phyloP scores from a whole-genome alignment of 2,113 vertebrate species.

The Motacilla alba region DNA sequence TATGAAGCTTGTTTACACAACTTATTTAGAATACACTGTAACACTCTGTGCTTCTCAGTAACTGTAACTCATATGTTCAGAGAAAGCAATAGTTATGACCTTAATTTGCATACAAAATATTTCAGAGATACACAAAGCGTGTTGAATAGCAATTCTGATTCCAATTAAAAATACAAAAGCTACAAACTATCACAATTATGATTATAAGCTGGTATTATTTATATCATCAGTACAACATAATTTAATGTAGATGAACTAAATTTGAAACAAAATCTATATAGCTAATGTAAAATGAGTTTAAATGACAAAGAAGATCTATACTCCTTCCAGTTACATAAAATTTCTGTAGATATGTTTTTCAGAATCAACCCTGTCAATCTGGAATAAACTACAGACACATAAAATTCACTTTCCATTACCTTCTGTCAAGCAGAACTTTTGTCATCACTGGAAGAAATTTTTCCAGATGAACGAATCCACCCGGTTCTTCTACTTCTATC shows the following conservation, averaged over 20 bases:
- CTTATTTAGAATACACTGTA: not conserved
- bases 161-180: not conserved
- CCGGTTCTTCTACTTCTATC: conserved; percentile 88
- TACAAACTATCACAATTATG: not conserved
- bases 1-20: not conserved
- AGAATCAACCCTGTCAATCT: not conserved
- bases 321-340: not conserved
- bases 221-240: not conserved
- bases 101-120: not conserved
- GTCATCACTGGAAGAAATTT: conserved; percentile 91
- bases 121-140: not conserved
- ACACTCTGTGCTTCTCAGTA: not conserved
- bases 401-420: conserved; percentile 68
- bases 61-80: not conserved
- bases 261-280: not conserved
- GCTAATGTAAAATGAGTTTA: not conserved
- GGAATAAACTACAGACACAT: not conserved
- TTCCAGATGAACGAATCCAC: conserved; percentile 81
- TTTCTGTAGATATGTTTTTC: not conserved
- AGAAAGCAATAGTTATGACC: not conserved
- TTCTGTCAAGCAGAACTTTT: conserved; percentile 79
- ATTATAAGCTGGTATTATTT: not conserved
- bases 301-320: not conserved
- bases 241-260: not conserved
- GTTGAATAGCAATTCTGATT: not conserved